Evolutionary conservation across 2,888 invertebrate species (phyloP), one percentile per base, ranked within the genome.

Genomic region (Ceraclea dissimilis): DNA sequence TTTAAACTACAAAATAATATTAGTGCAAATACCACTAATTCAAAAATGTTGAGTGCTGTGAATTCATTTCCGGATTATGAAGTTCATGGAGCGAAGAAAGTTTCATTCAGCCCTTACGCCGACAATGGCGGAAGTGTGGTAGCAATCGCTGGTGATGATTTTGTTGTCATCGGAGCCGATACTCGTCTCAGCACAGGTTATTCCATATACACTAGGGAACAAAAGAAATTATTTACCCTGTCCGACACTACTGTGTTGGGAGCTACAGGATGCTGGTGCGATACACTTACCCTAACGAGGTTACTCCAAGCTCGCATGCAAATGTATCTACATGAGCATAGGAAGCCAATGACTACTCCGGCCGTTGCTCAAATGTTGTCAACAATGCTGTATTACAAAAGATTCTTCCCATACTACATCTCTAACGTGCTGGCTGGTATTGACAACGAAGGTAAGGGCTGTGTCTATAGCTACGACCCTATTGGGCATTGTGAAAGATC

Each of bases 341-440:
- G 93, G 68, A 93, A 92, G 72, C 79, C 83, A 1, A 97, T 97
- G 92, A 81, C 89, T 1, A 93, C 97, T 0, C 85, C 89, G 52
- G 96, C 97, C 1, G 83, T 92, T 2, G 94, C 98, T 2, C 96
- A 98, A 73, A 90, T 99, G 90, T 74, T 99, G 16, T 92, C 97
- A 1, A 95, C 93, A 2, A 88, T 95, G 79, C 79, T 99, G 64
- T 99, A 99, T 70, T 90, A 94, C 71, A 91, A 93, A 66, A 83
- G 99, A 56, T 99, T 99, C 75, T 99, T 99, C 74, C 99, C 99
- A 0, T 98, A 97, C 71, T 99, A 97, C 69, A 89, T 97, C 19
- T 91, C 93, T 22, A 97, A 96, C 69, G 84, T 98, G 49, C 74
- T 99, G 54, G 98, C 92, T 51, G 99, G 99, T 0, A 70, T 99